Evolutionary conservation across 2,888 invertebrate species (phyloP), one percentile per base, ranked within the genome.

Genomic region (Dinocampus coccinellae): DNA sequence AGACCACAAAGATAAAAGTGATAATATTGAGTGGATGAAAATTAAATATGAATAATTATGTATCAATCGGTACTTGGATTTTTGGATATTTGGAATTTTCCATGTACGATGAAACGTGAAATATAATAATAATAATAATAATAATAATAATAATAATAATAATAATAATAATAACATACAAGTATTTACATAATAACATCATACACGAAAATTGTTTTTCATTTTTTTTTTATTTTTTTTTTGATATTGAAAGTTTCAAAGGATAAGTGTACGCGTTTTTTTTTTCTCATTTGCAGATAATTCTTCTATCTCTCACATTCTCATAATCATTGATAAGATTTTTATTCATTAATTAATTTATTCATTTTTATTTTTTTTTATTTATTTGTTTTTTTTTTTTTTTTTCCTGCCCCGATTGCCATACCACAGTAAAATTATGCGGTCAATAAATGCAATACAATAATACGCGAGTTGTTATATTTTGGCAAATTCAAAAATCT

Each of bases 121-220:
- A 47, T 20, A 2, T 4, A 6, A n/a, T 61, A 26, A 34, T 69
- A 52, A 57, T 69, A 65, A 52, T 61, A 65, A 16, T 61, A 65
- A 53, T 69, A 64, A 36, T 73, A 65, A 61, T 62, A 68, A 74
- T 76, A n/a, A n/a, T 73, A 76, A 72, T 77, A 67, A 20, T 42
- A 13, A 42, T 16, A 3, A 71, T 76, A 75, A 74, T 75, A 75
- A 75, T 77, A 77, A 77, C 76, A 72, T 77, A 77, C 76, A 77
- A 75, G 71, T 77, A 60, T 75, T 72, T 71, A 76, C 73, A 69
- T 76, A 76, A 77, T 75, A 77, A 73, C 73, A 76, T 75, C 70
- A 76, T 73, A 76, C 74, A 76, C 75, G 73, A 76, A 75, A 73
- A 72, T 70, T 58, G 36, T 61, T 70, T 24, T 9, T 13, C 20